phyloP scores from a whole-genome alignment of 2,888 invertebrate species.

The Pilophorus perplexus region DNA sequence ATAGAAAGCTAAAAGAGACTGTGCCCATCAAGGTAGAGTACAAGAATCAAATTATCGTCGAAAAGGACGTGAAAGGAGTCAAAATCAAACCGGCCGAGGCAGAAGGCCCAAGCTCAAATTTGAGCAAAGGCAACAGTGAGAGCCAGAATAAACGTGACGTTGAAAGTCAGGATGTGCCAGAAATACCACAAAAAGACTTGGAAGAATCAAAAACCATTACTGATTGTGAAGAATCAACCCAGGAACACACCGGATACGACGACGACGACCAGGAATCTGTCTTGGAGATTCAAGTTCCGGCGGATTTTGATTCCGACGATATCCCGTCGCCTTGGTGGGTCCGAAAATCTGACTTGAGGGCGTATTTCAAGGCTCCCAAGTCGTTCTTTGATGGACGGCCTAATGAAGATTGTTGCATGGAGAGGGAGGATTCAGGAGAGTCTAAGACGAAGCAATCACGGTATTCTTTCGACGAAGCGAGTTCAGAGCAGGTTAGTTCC shows the following conservation, averaged over 20 bases:
- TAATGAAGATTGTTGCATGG: too few species aligned
- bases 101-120: background rate
- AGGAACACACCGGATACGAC: background rate
- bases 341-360: constrained; percentile 51
- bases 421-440: constrained; percentile 41
- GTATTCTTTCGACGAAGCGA: too few species aligned
- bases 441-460: too few species aligned
- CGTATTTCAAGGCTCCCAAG: background rate
- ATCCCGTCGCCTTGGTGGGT: constrained; percentile 46
- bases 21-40: constrained; percentile 32
- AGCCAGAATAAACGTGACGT: background rate
- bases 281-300: constrained; percentile 28
- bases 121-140: background rate
- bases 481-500: too few species aligned
- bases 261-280: constrained; percentile 43
- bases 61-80: constrained; percentile 37
- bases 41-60: constrained; percentile 42
- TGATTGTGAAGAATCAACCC: background rate
- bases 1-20: constrained; percentile 39
- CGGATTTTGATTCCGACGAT: constrained; percentile 35
- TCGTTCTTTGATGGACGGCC: background rate
- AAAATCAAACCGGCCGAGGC: constrained; percentile 22
- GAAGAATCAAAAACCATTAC: background rate
- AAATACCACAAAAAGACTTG: background rate
- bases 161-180: background rate